These are phyloP conservation scores for Luscinia megarhynchos DNA, from an alignment of 2,797 vertebrate species.

Conservation along the genomic window DNA sequence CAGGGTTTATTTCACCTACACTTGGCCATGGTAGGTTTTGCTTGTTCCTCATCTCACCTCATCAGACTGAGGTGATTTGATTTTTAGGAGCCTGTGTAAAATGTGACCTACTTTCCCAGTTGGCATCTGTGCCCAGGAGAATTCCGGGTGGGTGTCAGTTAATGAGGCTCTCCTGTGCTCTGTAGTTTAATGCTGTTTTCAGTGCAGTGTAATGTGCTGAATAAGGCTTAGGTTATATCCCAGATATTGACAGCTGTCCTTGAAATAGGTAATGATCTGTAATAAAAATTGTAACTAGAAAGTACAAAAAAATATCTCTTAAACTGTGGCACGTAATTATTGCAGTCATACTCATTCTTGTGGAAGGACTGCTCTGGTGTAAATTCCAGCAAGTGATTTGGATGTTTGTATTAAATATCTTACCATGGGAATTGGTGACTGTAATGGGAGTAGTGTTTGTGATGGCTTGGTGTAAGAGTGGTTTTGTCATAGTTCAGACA, in stretches of 20 bases:
- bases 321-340: neutral
- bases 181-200: neutral
- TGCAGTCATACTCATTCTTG: neutral
- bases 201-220: neutral
- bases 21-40: neutral
- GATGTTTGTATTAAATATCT: neutral
- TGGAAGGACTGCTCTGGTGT: neutral
- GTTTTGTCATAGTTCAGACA: neutral
- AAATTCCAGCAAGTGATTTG: neutral
- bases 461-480: neutral
- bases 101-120: conserved; percentile 37
- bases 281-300: neutral
- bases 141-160: conserved; percentile 1
- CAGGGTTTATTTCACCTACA: neutral
- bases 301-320: neutral
- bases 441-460: neutral
- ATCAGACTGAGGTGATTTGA: conserved; percentile 1
- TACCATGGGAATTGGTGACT: neutral
- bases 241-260: neutral
- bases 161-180: neutral
- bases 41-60: neutral
- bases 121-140: conserved; percentile 20
- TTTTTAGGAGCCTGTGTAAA: conserved; percentile 42
- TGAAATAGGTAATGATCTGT: neutral
- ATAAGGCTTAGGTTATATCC: neutral